A percentile compares a stretch with the other conserved stretches of the same genome.
These are phyloP conservation scores for Cheiracanthium punctorium DNA, from an alignment of 2,888 invertebrate genomes.

Conservation along the genomic window DNA sequence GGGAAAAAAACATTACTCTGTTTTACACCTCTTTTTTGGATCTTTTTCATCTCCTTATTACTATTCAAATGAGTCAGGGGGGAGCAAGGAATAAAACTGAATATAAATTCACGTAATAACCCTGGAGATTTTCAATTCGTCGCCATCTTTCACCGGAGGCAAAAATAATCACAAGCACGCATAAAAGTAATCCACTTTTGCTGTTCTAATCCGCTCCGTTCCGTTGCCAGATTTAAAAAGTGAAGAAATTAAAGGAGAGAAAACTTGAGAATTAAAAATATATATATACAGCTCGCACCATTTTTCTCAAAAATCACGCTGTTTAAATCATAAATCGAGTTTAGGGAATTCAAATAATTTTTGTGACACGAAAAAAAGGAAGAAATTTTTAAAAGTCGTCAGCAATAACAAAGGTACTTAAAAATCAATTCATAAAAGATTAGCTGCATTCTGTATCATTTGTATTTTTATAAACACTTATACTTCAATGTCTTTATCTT, in stretches of 20 bases:
- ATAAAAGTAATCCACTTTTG: constrained; percentile 65
- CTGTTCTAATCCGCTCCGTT: constrained; percentile 32
- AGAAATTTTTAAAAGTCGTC: background rate
- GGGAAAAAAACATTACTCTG: background rate
- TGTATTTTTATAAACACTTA: background rate
- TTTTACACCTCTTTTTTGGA: constrained; percentile 12
- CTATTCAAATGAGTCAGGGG: constrained; percentile 65
- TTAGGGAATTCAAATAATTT: constrained; percentile 36
- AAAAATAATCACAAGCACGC: constrained; percentile 58
- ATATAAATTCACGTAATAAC: constrained; percentile 62
- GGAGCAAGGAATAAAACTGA: constrained; percentile 60
- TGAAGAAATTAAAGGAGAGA: background rate
- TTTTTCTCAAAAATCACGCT: constrained; percentile 47
- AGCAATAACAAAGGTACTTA: background rate
- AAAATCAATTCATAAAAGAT: background rate
- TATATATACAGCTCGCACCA: background rate
- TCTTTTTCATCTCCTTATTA: constrained; percentile 43
- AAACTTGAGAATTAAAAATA: background rate
- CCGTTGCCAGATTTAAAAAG: background rate
- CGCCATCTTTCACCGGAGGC: constrained; percentile 43
- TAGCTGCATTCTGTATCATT: background rate
- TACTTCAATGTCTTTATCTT: background rate
- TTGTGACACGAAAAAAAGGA: background rate
- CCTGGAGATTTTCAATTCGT: constrained; percentile 57
- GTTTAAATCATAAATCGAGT: constrained; percentile 42